Percentiles rank a stretch among this genome's conserved stretches.
Conservation (phyloP, 2,113 vertebrate genomes). For the Boulengeromyrus knoepffleri region DNA sequence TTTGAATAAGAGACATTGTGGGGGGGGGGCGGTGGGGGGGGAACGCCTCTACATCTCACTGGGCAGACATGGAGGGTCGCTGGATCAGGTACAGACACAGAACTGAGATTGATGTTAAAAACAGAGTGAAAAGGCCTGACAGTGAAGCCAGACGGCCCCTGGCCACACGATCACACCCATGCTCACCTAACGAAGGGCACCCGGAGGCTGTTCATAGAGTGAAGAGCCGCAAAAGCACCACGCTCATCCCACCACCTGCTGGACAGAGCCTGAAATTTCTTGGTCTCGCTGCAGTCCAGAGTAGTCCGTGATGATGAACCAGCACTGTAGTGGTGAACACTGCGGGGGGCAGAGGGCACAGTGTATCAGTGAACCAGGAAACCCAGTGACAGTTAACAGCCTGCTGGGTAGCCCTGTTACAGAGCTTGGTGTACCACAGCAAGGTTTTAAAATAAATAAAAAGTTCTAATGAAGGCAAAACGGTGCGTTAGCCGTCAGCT, state of each 20-base stretch:
- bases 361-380: neutral
- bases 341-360: conserved; percentile 27
- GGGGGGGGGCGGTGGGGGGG: too few species aligned
- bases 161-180: neutral
- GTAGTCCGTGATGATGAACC: conserved; percentile 60
- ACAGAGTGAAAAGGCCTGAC: neutral
- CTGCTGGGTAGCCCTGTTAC: neutral
- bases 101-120: neutral
- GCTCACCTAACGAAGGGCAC: conserved; percentile 89
- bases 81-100: neutral
- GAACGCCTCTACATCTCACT: neutral
- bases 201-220: conserved; percentile 89
- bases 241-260: conserved; percentile 89
- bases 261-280: conserved; percentile 75
- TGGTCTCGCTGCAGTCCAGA: conserved; percentile 77
- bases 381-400: neutral
- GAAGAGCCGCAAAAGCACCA: conserved; percentile 78
- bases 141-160: neutral
- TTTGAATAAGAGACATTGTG: neutral
- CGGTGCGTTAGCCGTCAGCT: neutral
- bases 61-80: neutral
- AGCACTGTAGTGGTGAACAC: conserved; percentile 35
- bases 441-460: neutral
- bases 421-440: neutral
- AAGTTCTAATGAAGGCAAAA: neutral